phyloP scores from a whole-genome alignment of 1,140 invertebrate genomes.

The Homarus americanus region DNA sequence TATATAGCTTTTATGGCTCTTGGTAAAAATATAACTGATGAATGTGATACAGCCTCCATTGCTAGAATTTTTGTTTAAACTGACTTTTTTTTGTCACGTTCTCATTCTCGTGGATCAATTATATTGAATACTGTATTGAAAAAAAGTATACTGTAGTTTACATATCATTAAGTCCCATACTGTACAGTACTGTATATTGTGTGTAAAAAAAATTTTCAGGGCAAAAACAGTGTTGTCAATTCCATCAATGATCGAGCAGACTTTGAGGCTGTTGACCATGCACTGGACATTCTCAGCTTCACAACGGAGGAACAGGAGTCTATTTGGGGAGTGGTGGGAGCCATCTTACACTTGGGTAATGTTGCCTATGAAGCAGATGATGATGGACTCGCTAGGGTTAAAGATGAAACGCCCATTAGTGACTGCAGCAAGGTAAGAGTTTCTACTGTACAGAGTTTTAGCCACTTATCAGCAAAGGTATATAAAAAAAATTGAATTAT shows the following conservation, averaged over 20 bases:
- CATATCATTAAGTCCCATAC: no score
- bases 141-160: no score
- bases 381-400: slow-evolving; percentile 76
- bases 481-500: no score
- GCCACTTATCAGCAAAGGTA: not conserved
- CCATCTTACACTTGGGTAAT: slow-evolving; percentile 79
- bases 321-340: slow-evolving; percentile 78
- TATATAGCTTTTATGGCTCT: no score
- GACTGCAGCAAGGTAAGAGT: slow-evolving; percentile 75
- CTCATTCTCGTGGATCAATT: no score
- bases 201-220: slow-evolving; percentile 67
- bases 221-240: slow-evolving; percentile 71
- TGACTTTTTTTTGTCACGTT: no score
- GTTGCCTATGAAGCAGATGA: slow-evolving; percentile 77
- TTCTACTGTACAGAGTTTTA: not conserved
- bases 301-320: slow-evolving; percentile 77
- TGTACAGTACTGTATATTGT: no score
- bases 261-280: slow-evolving; percentile 76
- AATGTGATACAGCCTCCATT: no score
- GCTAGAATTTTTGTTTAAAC: no score
- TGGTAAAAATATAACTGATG: no score
- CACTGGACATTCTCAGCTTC: slow-evolving; percentile 79
- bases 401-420: slow-evolving; percentile 75
- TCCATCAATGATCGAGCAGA: slow-evolving; percentile 76
- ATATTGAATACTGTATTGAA: not conserved